phyloP scores from a whole-genome alignment of 2,888 invertebrate genomes.

The Pseudococcus viburni region DNA sequence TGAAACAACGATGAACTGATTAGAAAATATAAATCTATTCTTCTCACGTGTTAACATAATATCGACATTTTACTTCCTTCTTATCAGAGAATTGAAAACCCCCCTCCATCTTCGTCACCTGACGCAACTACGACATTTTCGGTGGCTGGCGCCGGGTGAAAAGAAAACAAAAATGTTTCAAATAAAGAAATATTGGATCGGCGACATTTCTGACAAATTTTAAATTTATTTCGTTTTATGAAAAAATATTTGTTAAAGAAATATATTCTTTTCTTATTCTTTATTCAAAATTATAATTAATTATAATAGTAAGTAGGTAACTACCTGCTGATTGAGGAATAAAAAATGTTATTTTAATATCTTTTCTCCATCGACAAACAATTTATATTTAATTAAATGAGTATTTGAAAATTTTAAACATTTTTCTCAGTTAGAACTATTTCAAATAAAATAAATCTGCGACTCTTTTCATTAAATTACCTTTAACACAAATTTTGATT shows the following conservation, averaged over 20 bases:
- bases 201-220: neutral
- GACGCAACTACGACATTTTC: neutral
- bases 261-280: neutral
- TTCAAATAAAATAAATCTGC: neutral
- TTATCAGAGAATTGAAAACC: neutral
- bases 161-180: no score
- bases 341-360: neutral
- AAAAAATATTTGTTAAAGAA: neutral
- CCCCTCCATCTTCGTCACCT: neutral
- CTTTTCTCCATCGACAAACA: neutral
- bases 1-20: neutral
- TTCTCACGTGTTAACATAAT: neutral
- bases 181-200: no score
- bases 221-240: neutral
- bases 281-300: neutral
- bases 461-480: neutral
- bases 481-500: neutral
- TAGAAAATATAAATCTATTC: neutral
- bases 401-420: neutral
- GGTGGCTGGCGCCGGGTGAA: no score
- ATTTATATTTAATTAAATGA: conserved; percentile 25
- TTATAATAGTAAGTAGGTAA: neutral
- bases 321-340: neutral
- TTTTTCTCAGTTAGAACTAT: neutral
- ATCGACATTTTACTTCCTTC: no score